These are phyloP conservation scores for Sebastes cheni DNA, from an alignment of 2,797 vertebrate genomes.

Conservation along the genomic window DNA sequence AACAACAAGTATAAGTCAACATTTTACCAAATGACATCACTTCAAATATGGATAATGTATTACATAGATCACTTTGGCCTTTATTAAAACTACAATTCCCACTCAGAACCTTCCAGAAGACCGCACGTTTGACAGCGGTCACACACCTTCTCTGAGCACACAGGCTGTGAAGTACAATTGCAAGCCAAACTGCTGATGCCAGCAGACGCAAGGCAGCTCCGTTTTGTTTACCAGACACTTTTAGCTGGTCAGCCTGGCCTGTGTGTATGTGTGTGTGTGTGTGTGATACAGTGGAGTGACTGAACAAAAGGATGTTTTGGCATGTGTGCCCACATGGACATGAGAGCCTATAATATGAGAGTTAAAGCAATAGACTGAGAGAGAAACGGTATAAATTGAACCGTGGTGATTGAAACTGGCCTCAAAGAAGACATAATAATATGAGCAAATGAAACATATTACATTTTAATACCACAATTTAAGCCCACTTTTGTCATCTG, in stretches of 20 bases:
- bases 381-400: background rate
- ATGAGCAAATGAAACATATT: background rate
- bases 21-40: background rate
- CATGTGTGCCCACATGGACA: constrained; percentile 54
- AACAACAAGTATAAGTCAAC: background rate
- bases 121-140: constrained; percentile 37
- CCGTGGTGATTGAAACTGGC: background rate
- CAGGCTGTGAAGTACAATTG: constrained; percentile 80
- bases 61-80: background rate
- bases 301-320: constrained; percentile 75
- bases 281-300: constrained; percentile 56
- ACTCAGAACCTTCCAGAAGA: constrained; percentile 59
- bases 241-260: constrained; percentile 70
- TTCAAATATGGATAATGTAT: background rate
- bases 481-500: background rate
- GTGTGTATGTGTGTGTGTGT: constrained; percentile 40
- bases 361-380: constrained; percentile 7
- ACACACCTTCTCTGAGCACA: constrained; percentile 66
- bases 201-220: constrained; percentile 82
- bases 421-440: background rate
- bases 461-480: background rate
- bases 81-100: constrained; percentile 15
- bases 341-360: constrained; percentile 34
- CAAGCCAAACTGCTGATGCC: constrained; percentile 84
- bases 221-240: constrained; percentile 85